Base-by-base conservation (phyloP, 2,797 vertebrate genomes). In the Premnoplex brunnescens region DNA sequence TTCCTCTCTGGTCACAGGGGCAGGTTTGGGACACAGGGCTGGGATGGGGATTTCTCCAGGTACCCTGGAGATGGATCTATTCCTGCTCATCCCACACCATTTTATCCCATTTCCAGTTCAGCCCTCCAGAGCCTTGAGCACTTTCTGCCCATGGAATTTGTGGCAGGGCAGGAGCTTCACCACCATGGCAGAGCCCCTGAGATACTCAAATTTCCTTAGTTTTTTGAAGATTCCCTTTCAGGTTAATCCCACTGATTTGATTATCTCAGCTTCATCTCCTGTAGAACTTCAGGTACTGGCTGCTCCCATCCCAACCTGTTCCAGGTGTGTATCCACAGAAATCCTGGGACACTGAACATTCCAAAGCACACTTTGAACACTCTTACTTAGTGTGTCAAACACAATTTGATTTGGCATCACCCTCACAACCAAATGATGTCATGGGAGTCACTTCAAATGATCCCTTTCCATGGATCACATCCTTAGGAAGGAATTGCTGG, bases 141-240 rank as follows among this genome's bases (percentile, higher is more conserved):
- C 0, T 1, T 3, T 27, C 4, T 26, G 13, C 10, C 69, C 36
- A 5, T 10, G 52, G 52, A 58, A 67, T 58, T 43, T 26, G 21
- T 0, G 0, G 43, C 43, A 14, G 59, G 0, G 43, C 43, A 17
- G 59, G 24, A 14, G 59, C 49, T 10, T 17, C 49, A 16, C 41
- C 49, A 6, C 7, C 41, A 21, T 7, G 10, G n/a, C 22, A n/a
- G 14, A 58, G n/a, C n/a, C 43, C 49, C 26, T 1, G 43, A 36
- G 56, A 12, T 0, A 5, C 36, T 32, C 2, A 0, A 4, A 18
- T 66, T 30, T 10, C 81, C 30, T 12, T 6, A 1, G 0, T 16
- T 10, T 41, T 34, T 56, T 10, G 3, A 24, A 56, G n/a, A 32
- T 56, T 36, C n/a, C 55, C 14, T 36, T 34, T 24, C 55, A 24